Base-by-base conservation (phyloP, 92 coral and sea anemone species). In the Porites evermanni region DNA sequence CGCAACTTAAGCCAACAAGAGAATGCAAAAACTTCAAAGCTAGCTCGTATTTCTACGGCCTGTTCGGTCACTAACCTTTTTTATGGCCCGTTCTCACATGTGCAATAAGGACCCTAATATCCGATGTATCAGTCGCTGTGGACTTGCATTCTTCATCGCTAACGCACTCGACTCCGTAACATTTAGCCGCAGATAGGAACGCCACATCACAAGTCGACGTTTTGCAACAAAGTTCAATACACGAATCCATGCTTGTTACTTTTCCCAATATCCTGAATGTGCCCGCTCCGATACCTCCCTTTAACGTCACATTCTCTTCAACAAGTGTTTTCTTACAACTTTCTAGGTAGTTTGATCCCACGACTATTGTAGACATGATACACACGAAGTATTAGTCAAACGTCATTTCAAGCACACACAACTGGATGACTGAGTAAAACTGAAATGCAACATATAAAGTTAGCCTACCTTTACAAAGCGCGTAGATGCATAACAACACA, bases 201-300 rank as follows among this genome's bases (percentile, higher is more conserved):
- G 99, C 99, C 59, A 97, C 99, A 92, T 97, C 99, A 65, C 99
- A 97, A 12, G 97, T 78, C 50, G 92, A 88, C 2, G 93, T 94
- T 88, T 95, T 97, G 79, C 99, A 97, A 88, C 99, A 97, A 87
- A 97, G 93, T 80, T 97, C 98, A 78, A 97, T 91, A 80, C 99
- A 97, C 20, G 99, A 95, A 32, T 91, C 98, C 99, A 97, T 97
- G 76, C 96, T 93, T 11, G 98, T 93, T 24, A 97, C 99, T 88
- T 94, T 92, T 26, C 98, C 99, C 80, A 97, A 94, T 86, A 93
- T 97, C 78, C 94, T 85, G 86, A 97, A 97, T 10, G 99, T 97
- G 13, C 99, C 99, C 14, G 99, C 99, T 50, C 99, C 97, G 70
- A 97, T 94, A 20, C 99, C 99, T 38, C 99, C 99, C 54, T 96